Conservation (phyloP, 2,888 invertebrate genomes). For the Odontocerum albicorne region DNA sequence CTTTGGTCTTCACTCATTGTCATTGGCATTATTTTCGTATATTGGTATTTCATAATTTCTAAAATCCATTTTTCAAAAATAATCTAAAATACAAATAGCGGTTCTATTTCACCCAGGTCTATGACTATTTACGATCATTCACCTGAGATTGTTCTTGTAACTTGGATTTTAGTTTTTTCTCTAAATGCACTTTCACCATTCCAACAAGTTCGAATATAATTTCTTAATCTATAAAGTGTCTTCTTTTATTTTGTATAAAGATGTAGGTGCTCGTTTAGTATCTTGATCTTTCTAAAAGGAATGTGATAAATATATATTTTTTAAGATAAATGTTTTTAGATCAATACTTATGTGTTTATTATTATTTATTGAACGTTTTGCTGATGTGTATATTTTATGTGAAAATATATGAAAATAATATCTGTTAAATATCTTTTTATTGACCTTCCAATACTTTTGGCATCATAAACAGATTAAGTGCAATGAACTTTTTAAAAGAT, state of each 20-base stretch:
- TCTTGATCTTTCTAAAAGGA: conserved; percentile 31
- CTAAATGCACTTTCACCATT: neutral
- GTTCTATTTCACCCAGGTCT: too few species aligned
- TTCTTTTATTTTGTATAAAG: neutral
- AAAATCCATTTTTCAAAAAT: too few species aligned
- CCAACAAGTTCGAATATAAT: neutral
- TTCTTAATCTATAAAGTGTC: neutral
- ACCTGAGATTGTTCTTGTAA: too few species aligned
- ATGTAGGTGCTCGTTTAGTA: conserved; percentile 24
- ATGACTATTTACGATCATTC: too few species aligned
- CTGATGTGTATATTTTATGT: conserved; percentile 37
- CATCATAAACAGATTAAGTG: too few species aligned
- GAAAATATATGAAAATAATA: conserved; percentile 28
- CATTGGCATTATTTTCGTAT: too few species aligned
- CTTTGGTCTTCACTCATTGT: too few species aligned
- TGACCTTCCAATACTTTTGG: too few species aligned
- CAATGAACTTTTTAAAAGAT: too few species aligned
- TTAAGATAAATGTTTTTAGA: conserved; percentile 33
- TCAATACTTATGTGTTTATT: conserved; percentile 31
- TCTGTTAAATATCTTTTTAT: neutral
- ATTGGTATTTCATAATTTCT: too few species aligned
- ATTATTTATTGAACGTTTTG: conserved; percentile 34
- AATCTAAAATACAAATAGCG: too few species aligned
- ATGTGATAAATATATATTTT: conserved; percentile 36
- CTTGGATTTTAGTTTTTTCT: too few species aligned